Evolutionary conservation across 2,888 invertebrate species (phyloP).

Genomic region (Dascillus cervinus): DNA sequence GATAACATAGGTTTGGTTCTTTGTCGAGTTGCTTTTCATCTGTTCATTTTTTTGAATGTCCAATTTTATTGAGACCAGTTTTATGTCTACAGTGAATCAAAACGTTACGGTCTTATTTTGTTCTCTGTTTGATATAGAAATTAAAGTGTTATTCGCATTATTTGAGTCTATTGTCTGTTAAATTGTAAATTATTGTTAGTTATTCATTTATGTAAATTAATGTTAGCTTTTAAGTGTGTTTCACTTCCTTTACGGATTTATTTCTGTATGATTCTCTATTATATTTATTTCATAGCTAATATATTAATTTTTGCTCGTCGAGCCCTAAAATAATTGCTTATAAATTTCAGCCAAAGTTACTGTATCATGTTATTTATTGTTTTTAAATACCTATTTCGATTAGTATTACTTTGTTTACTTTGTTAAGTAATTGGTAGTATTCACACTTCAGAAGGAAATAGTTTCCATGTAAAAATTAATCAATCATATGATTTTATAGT

Average conservation of each 20-base stretch:
- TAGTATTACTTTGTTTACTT: conserved; percentile 24
- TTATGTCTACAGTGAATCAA: no score
- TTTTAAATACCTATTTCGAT: conserved; percentile 19
- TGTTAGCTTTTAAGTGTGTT: neutral
- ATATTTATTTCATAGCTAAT: neutral
- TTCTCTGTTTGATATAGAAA: no score
- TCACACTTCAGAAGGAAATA: conserved; percentile 15
- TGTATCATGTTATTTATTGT: conserved; percentile 38
- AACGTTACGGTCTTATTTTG: no score
- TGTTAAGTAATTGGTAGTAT: conserved; percentile 21
- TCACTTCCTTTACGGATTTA: neutral
- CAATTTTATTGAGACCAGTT: no score
- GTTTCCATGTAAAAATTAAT: conserved; percentile 17
- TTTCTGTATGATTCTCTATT: neutral
- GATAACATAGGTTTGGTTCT: no score
- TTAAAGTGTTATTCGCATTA: conserved; percentile 1
- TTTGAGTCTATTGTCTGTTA: conserved; percentile 8
- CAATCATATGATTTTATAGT: conserved; percentile 17
- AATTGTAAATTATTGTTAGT: conserved; percentile 11
- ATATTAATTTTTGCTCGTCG: conserved; percentile 13
- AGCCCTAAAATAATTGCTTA: conserved; percentile 26
- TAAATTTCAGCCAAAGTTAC: conserved; percentile 42
- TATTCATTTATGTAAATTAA: neutral
- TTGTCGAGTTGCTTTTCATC: no score
- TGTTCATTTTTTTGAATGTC: no score